phyloP scores from a whole-genome alignment of 2,797 vertebrate genomes.

The Siniperca scherzeri region DNA sequence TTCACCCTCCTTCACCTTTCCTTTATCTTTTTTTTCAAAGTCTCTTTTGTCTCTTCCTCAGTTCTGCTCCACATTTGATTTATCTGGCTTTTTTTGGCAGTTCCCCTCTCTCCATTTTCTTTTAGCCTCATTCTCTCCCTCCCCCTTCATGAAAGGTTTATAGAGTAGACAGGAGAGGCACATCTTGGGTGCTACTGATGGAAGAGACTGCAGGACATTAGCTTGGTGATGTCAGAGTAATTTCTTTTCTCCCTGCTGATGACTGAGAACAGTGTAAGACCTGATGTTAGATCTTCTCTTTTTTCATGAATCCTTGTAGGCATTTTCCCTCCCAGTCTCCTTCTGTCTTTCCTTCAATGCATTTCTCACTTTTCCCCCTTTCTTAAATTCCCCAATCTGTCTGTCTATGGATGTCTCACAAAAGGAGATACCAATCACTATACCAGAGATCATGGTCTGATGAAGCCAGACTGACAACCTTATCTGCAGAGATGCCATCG shows the following conservation, averaged over 20 bases:
- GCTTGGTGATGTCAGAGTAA: conserved; percentile 63
- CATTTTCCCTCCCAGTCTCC: conserved; percentile 19
- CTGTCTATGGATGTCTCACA: conserved; percentile 3
- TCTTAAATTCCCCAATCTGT: conserved; percentile 6
- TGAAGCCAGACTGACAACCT: conserved; percentile 26
- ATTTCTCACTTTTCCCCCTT: conserved; percentile 10
- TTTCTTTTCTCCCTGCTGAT: conserved; percentile 55
- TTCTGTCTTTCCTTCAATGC: neutral
- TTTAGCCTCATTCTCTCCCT: conserved; percentile 51
- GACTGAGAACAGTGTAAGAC: conserved; percentile 56
- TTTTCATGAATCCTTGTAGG: conserved; percentile 33
- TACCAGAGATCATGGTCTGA: conserved; percentile 16
- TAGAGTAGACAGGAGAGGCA: conserved; percentile 61
- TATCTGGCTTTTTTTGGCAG: conserved; percentile 55
- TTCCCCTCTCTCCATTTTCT: conserved; percentile 51
- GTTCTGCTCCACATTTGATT: conserved; percentile 61
- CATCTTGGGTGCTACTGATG: conserved; percentile 62
- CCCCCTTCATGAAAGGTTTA: conserved; percentile 72
- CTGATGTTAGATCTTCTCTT: conserved; percentile 52
- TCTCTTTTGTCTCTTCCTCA: conserved; percentile 51
- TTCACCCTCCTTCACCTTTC: conserved; percentile 52
- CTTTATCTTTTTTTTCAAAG: conserved; percentile 67
- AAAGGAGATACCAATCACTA: conserved; percentile 14
- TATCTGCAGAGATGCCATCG: conserved; percentile 3
- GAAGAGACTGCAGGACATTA: conserved; percentile 72